These are phyloP conservation scores for Leptodirus hochenwartii DNA, from an alignment of 2,888 invertebrate genomes.

Conservation along the genomic window DNA sequence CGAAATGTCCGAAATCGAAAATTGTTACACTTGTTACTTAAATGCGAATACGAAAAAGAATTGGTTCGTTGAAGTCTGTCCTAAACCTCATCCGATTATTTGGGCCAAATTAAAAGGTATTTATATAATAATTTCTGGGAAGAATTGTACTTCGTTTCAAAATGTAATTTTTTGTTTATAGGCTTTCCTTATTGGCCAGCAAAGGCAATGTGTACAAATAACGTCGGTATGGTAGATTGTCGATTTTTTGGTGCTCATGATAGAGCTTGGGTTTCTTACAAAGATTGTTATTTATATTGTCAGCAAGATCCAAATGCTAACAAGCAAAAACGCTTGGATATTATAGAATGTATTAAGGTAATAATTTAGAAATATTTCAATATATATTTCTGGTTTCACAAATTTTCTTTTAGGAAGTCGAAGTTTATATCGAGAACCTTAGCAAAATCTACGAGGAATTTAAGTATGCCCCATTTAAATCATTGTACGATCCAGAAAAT, in stretches of 20 bases:
- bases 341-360: conserved; percentile 42
- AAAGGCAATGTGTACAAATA: conserved; percentile 60
- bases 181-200: conserved; percentile 96
- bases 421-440: conserved; percentile 55
- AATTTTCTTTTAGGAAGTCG: conserved; percentile 40
- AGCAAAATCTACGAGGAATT: conserved; percentile 53
- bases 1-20: conserved; percentile 83
- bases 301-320: conserved; percentile 51
- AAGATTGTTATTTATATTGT: conserved; percentile 70
- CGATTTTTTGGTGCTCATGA: conserved; percentile 93
- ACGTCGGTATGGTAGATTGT: conserved; percentile 60
- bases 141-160: conserved; percentile 1
- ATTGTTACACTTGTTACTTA: conserved; percentile 81
- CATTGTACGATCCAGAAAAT: conserved; percentile 43
- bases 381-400: conserved; percentile 1
- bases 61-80: conserved; percentile 88
- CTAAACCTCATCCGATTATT: conserved; percentile 72
- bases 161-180: conserved; percentile 7
- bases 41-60: conserved; percentile 66
- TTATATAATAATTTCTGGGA: not conserved
- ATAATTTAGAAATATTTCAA: conserved; percentile 7
- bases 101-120: conserved; percentile 90
- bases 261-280: conserved; percentile 73
- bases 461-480: conserved; percentile 51
- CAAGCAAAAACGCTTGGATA: conserved; percentile 36